Evolutionary conservation across 2,797 vertebrate genomes (phyloP), one percentile per base, ranked within the genome.

Genomic region (Astyanax mexicanus): DNA sequence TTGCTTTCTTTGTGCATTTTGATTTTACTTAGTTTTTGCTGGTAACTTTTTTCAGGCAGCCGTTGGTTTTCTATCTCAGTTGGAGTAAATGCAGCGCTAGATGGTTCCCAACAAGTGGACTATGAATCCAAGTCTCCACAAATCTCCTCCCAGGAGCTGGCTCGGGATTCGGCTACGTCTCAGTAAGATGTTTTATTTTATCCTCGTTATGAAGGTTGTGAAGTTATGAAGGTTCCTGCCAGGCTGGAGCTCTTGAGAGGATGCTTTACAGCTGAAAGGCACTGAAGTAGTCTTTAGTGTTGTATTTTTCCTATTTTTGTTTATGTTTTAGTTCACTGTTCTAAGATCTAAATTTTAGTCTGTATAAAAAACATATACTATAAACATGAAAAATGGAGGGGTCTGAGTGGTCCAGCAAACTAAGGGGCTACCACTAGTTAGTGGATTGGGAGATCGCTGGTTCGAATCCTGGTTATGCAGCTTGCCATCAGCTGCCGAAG

Each of bases 61-160:
- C 35, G 40, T 57, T 54, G 64, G 15, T 35, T 45, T 47, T 73
- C 64, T 45, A 61, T 37, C 42, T 55, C 55, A 42, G 27, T 35
- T 10, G 79, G 67, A 72, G 21, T 73, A 79, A 77, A 65, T 58
- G 78, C 77, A 38, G 38, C 25, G 8, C 23, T 82, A 70, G 79
- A 94, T 93, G 91, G 92, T 93, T 74, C 92, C 92, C n/a, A 92
- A 88, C 90, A 93, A 87, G 82, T 85, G 87, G 88, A 88, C 5
- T 38, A 89, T 85, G 83, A 92, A 89, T 80, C 89, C 90, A 0
- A 80, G 40, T 3, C 83, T 91, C 77, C 86, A 90, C 71, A 90
- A 91, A 44, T 90, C 81, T 0, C 88, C 92, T 13, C 90, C 89
- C 4, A 66, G 40, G 64, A 90, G 88, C 81, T 93, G 93, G 91